Evolutionary conservation across 2,797 vertebrate genomes (phyloP), one percentile per base, ranked within the genome.

Genomic region (Onychomys arenicola): DNA sequence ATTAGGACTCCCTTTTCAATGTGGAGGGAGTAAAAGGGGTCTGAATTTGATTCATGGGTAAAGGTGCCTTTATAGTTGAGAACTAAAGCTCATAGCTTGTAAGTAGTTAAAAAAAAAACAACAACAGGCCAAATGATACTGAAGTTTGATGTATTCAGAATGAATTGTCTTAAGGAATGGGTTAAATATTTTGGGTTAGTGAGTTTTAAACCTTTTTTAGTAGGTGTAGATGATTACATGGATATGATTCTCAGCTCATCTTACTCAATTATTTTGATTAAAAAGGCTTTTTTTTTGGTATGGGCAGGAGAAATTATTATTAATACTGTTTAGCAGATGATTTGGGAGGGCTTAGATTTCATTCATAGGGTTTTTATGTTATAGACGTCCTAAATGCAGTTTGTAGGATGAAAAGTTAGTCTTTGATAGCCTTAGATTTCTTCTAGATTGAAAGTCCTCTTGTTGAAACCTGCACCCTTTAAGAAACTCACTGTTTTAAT

Each of bases 111-210:
- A 25, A 95, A 82, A 32, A 67, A 69, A 61, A n/a, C n/a, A 17
- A 34, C 32, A n/a, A n/a, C 55, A 57, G 12, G 75, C n/a, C 23
- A 71, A 5, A 84, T 87, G 27, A 49, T 76, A 52, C 27, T 46
- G 46, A 12, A 82, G 57, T 94, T 91, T 59, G 65, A 71, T 73
- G 55, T 52, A n/a, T 40, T 43, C 55, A 75, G 49, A 52, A 12
- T 55, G 52, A 16, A 92, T 0, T 94, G 43, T 94, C 86, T 92
- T 8, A 83, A 88, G 88, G 34, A 88, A 59, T 87, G 46, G 52
- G 89, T 93, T 87, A 57, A 67, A 40, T 90, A 86, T 82, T 91
- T 84, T 89, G 80, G 40, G 7, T 76, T 92, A 92, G 40, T 88
- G 80, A 61, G 84, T 84, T 91, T 52, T 73, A 83, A 52, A 27